Percentiles rank a stretch among this genome's conserved stretches.
Conservation (phyloP, 2,113 vertebrate species). For the Hepsetus odoe region DNA sequence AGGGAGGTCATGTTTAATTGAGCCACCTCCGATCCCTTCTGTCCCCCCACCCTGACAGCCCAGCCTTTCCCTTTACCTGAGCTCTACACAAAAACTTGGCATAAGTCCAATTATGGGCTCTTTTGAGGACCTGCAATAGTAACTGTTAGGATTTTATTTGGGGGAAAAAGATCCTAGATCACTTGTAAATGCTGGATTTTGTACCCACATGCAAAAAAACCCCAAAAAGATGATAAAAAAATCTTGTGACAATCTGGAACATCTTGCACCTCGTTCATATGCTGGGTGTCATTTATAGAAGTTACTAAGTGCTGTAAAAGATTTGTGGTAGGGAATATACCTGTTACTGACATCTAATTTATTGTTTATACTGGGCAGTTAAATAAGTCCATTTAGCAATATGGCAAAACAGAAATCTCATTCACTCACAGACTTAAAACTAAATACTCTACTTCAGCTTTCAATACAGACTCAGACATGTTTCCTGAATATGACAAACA, state of each 20-base stretch:
- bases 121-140: neutral
- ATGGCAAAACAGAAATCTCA: too few species aligned
- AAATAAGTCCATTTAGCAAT: too few species aligned
- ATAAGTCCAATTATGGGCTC: neutral
- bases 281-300: too few species aligned
- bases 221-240: too few species aligned
- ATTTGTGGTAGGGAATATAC: too few species aligned
- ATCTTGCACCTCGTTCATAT: too few species aligned
- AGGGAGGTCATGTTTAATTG: conserved; percentile 88
- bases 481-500: neutral
- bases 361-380: conserved; percentile 17
- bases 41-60: neutral
- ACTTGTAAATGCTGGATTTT: neutral
- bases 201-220: neutral
- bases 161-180: too few species aligned
- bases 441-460: too few species aligned
- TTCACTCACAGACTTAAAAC: too few species aligned
- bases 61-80: conserved; percentile 9
- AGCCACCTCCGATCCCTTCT: conserved; percentile 53
- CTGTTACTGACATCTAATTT: neutral
- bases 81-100: neutral
- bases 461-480: neutral
- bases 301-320: too few species aligned
- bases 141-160: neutral
- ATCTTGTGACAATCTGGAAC: too few species aligned